Evolutionary conservation across 2,797 vertebrate genomes (phyloP), one percentile per base, ranked within the genome.

Genomic region (Schizopygopsis malacanthus): DNA sequence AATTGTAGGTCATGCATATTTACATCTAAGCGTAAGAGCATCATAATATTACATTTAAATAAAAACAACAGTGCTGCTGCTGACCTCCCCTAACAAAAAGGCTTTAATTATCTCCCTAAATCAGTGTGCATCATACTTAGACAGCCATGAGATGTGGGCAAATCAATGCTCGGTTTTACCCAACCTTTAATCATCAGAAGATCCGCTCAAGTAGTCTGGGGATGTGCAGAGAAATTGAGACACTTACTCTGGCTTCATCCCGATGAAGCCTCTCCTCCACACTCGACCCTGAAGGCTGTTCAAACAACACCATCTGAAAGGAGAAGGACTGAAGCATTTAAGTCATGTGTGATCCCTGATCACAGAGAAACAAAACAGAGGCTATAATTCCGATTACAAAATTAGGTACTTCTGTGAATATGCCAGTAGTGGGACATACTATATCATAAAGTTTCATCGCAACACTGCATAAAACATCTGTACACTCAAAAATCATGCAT

Each of bases 181-280:
- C 77, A 79, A 45, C n/a, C 28, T 76, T 77, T 76, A 84, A 84
- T 84, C 73, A 84, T 16, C 47, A 69, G 45, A 77, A 67, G 61
- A 77, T 83, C 61, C 13, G 13, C 50, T 77, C 10, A 54, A 77
- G 82, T 78, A 69, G 72, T 76, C 72, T 18, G 82, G 63, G 82
- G 67, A 77, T 61, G 41, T 59, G 85, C 71, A 39, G 70, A 50
- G 71, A 84, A 69, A 77, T 84, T 52, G 73, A 77, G 47, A 65
- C 82, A 84, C 82, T 97, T 94, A 99, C 98, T 89, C 98, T 93
- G 91, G 98, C 98, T 95, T 99, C 98, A 37, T 99, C 99, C 93
- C 99, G 97, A 87, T 98, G 98, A 86, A 99, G 97, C 78, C 98
- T 99, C 93, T 99, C 97, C 92, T 99, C 98, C 97, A 99, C 98